These are phyloP conservation scores for Zaprionus taronus DNA, from an alignment of 1,140 invertebrate species.

Conservation along the genomic window DNA sequence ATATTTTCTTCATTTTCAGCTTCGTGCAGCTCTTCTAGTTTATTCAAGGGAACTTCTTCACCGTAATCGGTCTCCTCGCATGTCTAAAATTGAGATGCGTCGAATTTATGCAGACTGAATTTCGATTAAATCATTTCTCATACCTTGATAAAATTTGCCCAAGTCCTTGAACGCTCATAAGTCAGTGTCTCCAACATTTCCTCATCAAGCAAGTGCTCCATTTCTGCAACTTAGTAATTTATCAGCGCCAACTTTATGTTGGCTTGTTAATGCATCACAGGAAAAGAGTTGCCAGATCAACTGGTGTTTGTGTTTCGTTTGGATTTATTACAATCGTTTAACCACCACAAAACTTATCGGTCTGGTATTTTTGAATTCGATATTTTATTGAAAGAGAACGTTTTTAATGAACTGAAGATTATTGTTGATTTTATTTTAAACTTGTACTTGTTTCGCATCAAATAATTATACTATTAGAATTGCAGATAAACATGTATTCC, in stretches of 20 bases:
- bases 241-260: neutral
- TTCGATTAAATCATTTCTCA: neutral
- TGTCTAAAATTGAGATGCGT: constrained; percentile 15
- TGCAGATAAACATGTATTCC: constrained; percentile 79
- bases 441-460: constrained; percentile 77
- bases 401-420: neutral
- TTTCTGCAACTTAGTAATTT: constrained; percentile 16
- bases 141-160: constrained; percentile 55
- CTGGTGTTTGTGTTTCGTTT: neutral
- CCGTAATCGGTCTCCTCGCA: constrained; percentile 15
- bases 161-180: constrained; percentile 59
- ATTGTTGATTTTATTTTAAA: constrained; percentile 63
- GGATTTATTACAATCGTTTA: neutral
- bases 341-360: constrained; percentile 29
- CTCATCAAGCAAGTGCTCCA: constrained; percentile 48
- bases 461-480: constrained; percentile 80
- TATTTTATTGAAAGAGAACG: neutral
- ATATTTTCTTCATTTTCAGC: constrained; percentile 28
- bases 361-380: neutral
- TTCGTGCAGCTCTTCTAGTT: constrained; percentile 41
- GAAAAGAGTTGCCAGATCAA: constrained; percentile 14
- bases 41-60: constrained; percentile 21
- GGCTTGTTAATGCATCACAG: constrained; percentile 6
- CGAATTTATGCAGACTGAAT: neutral
- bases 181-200: constrained; percentile 52